A percentile compares a stretch with the other conserved stretches of the same genome.
phyloP scores from a whole-genome alignment of 2,113 vertebrate genomes.

The Apaloderma vittatum region DNA sequence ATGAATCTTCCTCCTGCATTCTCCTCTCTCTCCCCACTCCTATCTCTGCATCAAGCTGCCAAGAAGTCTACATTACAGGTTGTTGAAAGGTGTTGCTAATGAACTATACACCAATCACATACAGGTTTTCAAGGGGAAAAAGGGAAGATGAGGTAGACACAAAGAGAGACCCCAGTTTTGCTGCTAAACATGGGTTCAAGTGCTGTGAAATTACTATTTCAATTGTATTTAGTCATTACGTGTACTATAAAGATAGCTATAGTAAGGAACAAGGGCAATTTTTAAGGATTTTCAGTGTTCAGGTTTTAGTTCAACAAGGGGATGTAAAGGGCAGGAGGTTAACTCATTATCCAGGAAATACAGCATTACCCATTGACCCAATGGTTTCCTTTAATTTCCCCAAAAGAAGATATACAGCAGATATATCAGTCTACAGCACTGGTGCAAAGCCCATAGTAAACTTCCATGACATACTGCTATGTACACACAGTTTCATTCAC shows the following conservation, averaged over 20 bases:
- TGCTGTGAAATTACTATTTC: not conserved
- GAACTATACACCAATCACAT: not conserved
- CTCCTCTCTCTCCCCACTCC: not conserved
- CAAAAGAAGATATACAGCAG: accelerated
- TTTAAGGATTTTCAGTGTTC: not conserved
- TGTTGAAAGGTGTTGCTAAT: not conserved
- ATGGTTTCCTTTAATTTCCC: not conserved
- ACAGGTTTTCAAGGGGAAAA: not conserved
- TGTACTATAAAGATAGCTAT: not conserved
- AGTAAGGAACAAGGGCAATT: not conserved
- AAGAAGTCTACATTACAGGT: not conserved
- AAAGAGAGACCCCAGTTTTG: not conserved
- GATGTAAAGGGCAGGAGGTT: not conserved
- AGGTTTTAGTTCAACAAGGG: not conserved
- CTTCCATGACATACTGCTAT: not conserved
- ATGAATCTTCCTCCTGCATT: not conserved
- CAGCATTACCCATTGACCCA: not conserved
- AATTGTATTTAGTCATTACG: not conserved
- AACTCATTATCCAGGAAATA: not conserved
- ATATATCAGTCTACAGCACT: not conserved
- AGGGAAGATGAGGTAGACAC: accelerated
- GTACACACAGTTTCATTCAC: not conserved
- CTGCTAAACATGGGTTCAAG: not conserved
- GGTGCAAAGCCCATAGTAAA: not conserved
- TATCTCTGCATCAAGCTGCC: not conserved